Base-by-base conservation (phyloP, 1,140 invertebrate genomes). In the Cherax quadricarinatus region DNA sequence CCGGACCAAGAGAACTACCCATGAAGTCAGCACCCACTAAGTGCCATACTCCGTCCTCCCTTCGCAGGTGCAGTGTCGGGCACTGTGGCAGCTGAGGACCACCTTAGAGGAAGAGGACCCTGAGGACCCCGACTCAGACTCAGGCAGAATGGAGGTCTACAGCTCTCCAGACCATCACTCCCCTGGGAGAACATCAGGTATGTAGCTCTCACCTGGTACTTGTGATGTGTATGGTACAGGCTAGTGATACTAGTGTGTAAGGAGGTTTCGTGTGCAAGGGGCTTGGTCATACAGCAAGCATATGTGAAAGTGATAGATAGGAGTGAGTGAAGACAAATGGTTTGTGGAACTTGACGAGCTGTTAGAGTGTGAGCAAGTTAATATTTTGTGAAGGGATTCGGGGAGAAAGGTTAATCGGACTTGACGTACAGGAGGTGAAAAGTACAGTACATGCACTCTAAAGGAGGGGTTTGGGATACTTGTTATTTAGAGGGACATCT, bases 21-120 rank as follows among this genome's bases (percentile, higher is more conserved):
- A 30, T 41, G n/a, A n/a, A n/a, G n/a, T n/a, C n/a, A 88, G 88
- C 95, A 94, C 41, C 51, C 51, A 30, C 57, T 60, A 10, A 51
- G 9, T 41, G 7, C 81, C 48, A 30, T n/a, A n/a, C n/a, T n/a
- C n/a, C n/a, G n/a, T n/a, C n/a, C 51, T 14, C 48, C n/a, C 49
- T 57, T 60, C 51, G 3, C 30, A 95, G 94, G 86, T 94, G 41
- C 95, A 96, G 93, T 96, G 96, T 86, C 93, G 95, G 53, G 95
- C 96, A 81, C 92, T 96, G 75, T 96, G 96, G 96, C 95, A 95
- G 79, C 94, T 96, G 81, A 93, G 96, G 83, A 95, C 96, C n/a
- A 96, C 95, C 5, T 94, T 96, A 82, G 96, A 96, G 93, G 95
- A 96, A 93, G 95, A 95, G 87, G 95, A 96, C 91, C 95, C 95